Base-by-base conservation (phyloP, 1,140 invertebrate species). In the Aleiodes sp. region DNA sequence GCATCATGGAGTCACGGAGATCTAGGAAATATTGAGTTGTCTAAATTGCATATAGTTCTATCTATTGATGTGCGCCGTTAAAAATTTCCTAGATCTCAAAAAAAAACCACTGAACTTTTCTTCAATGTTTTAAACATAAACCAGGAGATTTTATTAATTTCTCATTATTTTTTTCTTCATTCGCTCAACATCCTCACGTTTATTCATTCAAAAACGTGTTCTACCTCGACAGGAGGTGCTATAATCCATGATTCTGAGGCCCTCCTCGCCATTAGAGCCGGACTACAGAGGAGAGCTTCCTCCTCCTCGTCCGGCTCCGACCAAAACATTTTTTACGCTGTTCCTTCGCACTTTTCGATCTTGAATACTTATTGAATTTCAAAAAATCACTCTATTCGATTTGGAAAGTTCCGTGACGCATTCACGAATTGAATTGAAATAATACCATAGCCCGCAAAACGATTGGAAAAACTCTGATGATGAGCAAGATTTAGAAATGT, bases 211-310 rank as follows among this genome's bases (percentile, higher is more conserved):
- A 28, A 16, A 26, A 57, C 28, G 28, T 35, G 73, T 75, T 75
- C 60, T 91, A 94, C 93, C 93, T 94, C 93, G 43, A 93, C 89
- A 31, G 93, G 93, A 76, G 93, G 93, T 57, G 93, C 91, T 70
- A 92, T 91, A 65, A 94, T 95, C 94, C 94, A 95, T 78, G 93
- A 94, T 77, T 94, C 93, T 12, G 92, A 94, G 24, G 94, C 94
- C 61, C 94, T 87, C 41, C 94, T 87, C 41, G 94, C 93, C 87
- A 95, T 89, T 41, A 95, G 87, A 37, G 94, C 94, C 41, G 94
- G 94, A 73, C 93, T 94, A 86, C 92, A 94, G 88, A 94, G 88
- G 73, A 95, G 88, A 75, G 94, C 92, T 81, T 93, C 93, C 74
- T 95, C 94, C 80, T 95, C 94, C 74, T 92, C 91, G 60, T 91